Evolutionary conservation across 2,888 invertebrate genomes (phyloP).

Genomic region (Cataglyphis cursor): DNA sequence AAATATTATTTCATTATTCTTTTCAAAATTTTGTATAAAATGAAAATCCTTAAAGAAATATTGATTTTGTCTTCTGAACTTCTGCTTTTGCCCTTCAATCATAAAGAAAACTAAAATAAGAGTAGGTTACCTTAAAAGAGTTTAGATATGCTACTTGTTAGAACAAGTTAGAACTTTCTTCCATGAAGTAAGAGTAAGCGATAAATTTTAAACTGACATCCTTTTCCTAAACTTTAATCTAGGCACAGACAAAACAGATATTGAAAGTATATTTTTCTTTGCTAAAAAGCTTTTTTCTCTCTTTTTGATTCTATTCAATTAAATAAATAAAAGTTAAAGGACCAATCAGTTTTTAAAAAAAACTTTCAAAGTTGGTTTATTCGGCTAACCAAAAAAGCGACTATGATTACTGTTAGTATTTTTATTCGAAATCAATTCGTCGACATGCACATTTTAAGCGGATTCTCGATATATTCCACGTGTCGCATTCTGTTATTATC

Average conservation of each 20-base stretch:
- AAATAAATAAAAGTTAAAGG: background rate
- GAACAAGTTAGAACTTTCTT: too few species aligned
- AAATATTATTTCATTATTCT: background rate
- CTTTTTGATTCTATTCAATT: background rate
- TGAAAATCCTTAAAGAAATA: slow-evolving; percentile 16
- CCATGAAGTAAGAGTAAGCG: background rate
- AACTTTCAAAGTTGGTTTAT: slow-evolving; percentile 13
- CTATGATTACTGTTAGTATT: slow-evolving; percentile 9
- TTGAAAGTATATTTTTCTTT: background rate
- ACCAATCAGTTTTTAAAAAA: background rate
- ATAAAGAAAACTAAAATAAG: slow-evolving; percentile 16
- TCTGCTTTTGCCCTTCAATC: background rate
- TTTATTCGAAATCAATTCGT: background rate
- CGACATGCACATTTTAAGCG: slow-evolving; percentile 22
- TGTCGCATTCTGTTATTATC: background rate
- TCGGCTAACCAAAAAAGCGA: background rate
- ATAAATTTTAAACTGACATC: slow-evolving; percentile 18
- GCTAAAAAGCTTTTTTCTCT: background rate
- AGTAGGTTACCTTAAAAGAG: slow-evolving; percentile 23
- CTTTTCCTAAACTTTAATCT: background rate
- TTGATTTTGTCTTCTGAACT: slow-evolving; percentile 7
- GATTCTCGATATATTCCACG: slow-evolving; percentile 21
- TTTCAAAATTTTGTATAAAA: background rate
- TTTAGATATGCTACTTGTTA: slow-evolving; percentile 21
- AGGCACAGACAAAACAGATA: slow-evolving; percentile 6